phyloP scores from a whole-genome alignment of 2,797 vertebrate species.

The Rhinella marina region DNA sequence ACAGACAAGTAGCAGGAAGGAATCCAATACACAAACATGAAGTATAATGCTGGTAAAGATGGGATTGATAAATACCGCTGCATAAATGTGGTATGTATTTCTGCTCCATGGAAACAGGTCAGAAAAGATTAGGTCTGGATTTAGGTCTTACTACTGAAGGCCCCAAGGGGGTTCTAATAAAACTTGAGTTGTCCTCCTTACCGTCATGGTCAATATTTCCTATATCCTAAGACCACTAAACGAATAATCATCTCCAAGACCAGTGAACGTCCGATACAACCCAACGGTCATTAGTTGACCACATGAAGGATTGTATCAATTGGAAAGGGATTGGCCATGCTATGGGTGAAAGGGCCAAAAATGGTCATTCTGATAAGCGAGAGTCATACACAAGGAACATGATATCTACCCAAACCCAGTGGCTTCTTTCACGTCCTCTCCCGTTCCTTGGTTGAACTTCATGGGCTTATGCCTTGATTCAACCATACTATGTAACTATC shows the following conservation, averaged over 20 bases:
- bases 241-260: background rate
- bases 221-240: background rate
- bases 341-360: background rate
- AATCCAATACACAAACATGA: background rate
- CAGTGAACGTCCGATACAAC: too few species aligned
- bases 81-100: background rate
- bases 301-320: background rate
- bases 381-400: background rate
- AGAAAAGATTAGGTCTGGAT: background rate
- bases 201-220: background rate
- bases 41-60: background rate
- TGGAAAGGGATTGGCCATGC: background rate
- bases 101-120: background rate
- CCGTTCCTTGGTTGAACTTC: too few species aligned
- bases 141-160: background rate
- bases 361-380: background rate
- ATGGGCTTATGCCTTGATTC: too few species aligned
- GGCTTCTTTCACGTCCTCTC: too few species aligned
- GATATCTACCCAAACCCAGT: too few species aligned
- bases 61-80: background rate
- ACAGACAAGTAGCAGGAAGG: slow-evolving; percentile 36
- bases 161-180: background rate
- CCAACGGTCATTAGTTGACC: background rate
- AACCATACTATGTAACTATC: too few species aligned
- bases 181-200: background rate